Conservation (phyloP, 2,797 vertebrate genomes). For the Lemur catta region DNA sequence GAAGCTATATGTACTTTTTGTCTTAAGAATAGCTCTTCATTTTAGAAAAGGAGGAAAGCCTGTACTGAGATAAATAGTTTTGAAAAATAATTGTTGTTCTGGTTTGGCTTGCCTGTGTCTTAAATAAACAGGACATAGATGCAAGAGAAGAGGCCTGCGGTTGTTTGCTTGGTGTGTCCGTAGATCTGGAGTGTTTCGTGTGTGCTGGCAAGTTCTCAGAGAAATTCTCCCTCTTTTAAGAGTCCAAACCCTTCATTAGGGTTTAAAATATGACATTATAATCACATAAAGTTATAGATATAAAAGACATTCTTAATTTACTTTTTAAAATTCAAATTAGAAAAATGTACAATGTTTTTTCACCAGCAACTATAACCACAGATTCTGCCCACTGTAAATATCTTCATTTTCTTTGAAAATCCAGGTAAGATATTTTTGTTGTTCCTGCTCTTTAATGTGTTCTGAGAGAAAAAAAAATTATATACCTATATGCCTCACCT, state of each 20-base stretch:
- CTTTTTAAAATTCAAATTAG: slow-evolving; percentile 37
- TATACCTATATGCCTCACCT: background rate
- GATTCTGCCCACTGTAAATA: background rate
- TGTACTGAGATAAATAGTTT: background rate
- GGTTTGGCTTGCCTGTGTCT: background rate
- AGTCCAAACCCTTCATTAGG: background rate
- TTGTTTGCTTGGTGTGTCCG: background rate
- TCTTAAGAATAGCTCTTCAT: slow-evolving; percentile 19
- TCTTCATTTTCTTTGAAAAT: slow-evolving; percentile 1
- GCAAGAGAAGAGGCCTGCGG: background rate
- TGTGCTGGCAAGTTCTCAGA: slow-evolving; percentile 28
- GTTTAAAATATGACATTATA: slow-evolving; percentile 5
- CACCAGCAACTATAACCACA: background rate
- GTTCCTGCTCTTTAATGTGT: background rate
- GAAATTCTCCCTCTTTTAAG: slow-evolving; percentile 23
- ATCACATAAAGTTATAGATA: background rate
- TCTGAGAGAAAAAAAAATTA: background rate
- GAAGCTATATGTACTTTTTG: background rate
- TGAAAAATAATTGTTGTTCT: slow-evolving; percentile 5
- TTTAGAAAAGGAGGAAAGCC: background rate
- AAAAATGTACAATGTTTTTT: slow-evolving; percentile 20
- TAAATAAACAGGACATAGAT: background rate
- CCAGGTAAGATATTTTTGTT: background rate
- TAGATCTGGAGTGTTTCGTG: background rate
- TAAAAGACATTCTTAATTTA: background rate